Percentiles rank a stretch among this genome's conserved stretches.
Conservation (phyloP, 2,888 invertebrate species). For the Torymus texanus region DNA sequence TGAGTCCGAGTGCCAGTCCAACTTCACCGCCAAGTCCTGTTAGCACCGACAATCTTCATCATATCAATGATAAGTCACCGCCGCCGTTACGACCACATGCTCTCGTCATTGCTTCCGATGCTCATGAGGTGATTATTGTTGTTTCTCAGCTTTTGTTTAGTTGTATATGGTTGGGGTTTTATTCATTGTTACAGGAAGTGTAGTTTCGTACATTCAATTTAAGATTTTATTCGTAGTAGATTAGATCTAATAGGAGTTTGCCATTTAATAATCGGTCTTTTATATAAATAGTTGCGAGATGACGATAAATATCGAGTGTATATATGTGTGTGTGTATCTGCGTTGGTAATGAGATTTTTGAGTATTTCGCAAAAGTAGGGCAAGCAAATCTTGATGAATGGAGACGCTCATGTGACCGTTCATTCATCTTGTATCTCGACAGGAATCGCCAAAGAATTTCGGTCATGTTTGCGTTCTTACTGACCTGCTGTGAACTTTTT, state of each 20-base stretch:
- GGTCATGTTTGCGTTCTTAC: background rate
- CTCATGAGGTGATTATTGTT: constrained; percentile 66
- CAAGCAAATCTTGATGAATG: background rate
- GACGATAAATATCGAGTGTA: too few species aligned
- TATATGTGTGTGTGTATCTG: too few species aligned
- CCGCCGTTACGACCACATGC: too few species aligned
- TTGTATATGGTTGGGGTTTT: too few species aligned
- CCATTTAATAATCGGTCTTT: too few species aligned
- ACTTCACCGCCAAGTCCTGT: constrained; percentile 72
- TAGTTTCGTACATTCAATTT: background rate
- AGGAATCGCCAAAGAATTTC: constrained; percentile 19
- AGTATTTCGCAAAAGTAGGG: background rate
- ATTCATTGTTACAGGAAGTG: too few species aligned
- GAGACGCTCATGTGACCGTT: background rate
- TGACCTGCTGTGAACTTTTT: background rate
- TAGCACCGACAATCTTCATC: constrained; percentile 61
- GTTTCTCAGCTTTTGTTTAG: too few species aligned
- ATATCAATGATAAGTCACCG: constrained; percentile 66
- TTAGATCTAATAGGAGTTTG: too few species aligned
- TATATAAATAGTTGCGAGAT: too few species aligned
- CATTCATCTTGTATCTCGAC: background rate
- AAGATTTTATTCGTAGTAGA: too few species aligned
- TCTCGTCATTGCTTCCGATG: constrained; percentile 67
- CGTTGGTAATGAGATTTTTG: background rate
- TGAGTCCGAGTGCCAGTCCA: constrained; percentile 76